phyloP scores from a whole-genome alignment of 2,797 vertebrate species.

The Otolemur crassicaudatus region DNA sequence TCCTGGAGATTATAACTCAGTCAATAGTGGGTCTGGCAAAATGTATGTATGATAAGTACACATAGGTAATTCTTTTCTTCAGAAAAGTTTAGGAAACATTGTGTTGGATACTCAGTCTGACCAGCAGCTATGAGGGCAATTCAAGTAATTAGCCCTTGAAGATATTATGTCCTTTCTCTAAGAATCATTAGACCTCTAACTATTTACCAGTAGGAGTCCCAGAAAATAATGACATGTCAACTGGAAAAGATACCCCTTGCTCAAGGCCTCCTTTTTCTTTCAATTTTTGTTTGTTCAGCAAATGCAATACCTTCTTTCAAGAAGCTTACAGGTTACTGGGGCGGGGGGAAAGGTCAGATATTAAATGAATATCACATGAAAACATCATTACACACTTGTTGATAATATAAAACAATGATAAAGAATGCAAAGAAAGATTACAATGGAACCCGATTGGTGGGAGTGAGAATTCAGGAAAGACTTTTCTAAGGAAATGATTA shows the following conservation, averaged over 20 bases:
- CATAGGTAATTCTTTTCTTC: slow-evolving; percentile 10
- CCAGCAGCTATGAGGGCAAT: background rate
- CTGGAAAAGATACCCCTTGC: slow-evolving; percentile 22
- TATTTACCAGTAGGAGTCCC: background rate
- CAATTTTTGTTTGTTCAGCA: slow-evolving; percentile 55
- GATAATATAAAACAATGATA: slow-evolving; percentile 7
- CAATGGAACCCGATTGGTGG: background rate
- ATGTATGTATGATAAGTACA: background rate
- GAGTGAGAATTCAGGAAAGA: background rate
- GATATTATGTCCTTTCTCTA: background rate
- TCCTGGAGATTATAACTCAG: background rate
- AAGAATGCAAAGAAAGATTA: background rate
- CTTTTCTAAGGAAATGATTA: background rate
- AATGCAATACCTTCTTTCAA: background rate
- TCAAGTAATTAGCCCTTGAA: background rate
- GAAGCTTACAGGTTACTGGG: slow-evolving; percentile 12
- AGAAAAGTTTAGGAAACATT: background rate
- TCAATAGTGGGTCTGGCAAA: background rate
- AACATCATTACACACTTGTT: slow-evolving; percentile 3
- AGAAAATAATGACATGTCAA: background rate
- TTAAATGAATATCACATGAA: slow-evolving; percentile 41
- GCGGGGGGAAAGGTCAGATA: background rate
- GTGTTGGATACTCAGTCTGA: background rate
- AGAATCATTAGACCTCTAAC: background rate
- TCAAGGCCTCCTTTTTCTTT: slow-evolving; percentile 20